Evolutionary conservation across 2,797 vertebrate genomes (phyloP).

Genomic region (Smutsia gigantea): DNA sequence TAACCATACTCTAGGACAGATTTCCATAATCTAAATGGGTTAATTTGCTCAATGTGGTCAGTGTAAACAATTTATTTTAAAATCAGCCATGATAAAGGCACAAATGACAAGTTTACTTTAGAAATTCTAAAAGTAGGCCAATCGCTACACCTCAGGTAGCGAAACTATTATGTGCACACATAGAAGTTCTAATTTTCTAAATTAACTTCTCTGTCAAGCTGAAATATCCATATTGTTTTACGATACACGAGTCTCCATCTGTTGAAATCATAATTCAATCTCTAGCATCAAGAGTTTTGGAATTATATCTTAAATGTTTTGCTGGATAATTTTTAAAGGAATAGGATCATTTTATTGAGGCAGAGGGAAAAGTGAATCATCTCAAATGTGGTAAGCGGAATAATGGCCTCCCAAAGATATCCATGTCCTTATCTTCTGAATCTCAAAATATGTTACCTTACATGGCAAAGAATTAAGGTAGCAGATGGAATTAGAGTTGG

Average conservation of each 20-base stretch:
- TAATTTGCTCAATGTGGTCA: constrained; percentile 54
- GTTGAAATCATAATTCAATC: background rate
- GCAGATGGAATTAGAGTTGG: background rate
- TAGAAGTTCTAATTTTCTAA: constrained; percentile 46
- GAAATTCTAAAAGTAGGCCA: constrained; percentile 35
- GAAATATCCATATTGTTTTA: constrained; percentile 15
- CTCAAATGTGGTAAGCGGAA: background rate
- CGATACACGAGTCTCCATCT: background rate
- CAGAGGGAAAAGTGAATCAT: background rate
- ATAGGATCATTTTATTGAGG: background rate
- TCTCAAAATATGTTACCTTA: background rate
- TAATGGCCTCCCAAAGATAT: background rate
- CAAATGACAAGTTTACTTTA: constrained; percentile 55
- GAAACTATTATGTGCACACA: background rate
- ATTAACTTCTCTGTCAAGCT: constrained; percentile 46
- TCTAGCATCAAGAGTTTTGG: background rate
- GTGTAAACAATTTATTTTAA: constrained; percentile 61
- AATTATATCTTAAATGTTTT: constrained; percentile 29
- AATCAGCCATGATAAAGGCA: constrained; percentile 56
- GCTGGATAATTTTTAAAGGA: constrained; percentile 4
- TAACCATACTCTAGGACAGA: background rate
- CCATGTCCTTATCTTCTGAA: background rate
- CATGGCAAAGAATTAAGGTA: background rate
- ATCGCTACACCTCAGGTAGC: background rate
- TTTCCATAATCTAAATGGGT: constrained; percentile 43